These are phyloP conservation scores for Lineus longissimus DNA, from an alignment of 1,140 invertebrate genomes.

Conservation along the genomic window DNA sequence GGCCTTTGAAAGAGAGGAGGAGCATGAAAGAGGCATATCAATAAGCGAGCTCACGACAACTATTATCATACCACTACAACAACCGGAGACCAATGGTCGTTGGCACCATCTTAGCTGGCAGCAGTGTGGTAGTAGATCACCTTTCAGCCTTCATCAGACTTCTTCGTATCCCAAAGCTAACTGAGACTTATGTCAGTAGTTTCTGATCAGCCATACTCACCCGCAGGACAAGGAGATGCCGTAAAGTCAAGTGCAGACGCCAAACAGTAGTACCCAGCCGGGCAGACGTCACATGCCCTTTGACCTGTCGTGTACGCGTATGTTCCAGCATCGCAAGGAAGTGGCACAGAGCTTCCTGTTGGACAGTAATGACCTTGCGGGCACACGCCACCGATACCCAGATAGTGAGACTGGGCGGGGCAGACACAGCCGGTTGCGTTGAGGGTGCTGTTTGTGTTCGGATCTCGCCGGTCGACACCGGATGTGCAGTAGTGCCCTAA, in stretches of 20 bases:
- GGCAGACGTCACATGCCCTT: conserved; percentile 33
- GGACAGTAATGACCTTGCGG: conserved; percentile 46
- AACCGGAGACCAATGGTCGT: background rate
- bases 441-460: conserved; percentile 29
- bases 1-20: conserved; percentile 27
- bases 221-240: conserved; percentile 30
- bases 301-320: conserved; percentile 36
- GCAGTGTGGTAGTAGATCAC: too few relatives aligned
- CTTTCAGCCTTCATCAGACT: too few relatives aligned
- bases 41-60: too few relatives aligned
- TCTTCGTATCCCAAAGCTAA: too few relatives aligned
- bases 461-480: conserved; percentile 40
- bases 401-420: conserved; percentile 28
- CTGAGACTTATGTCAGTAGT: too few relatives aligned
- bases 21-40: conserved; percentile 4
- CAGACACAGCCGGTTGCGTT: conserved; percentile 31
- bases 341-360: conserved; percentile 25
- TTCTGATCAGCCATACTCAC: conserved; percentile 18
- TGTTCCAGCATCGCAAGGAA: conserved; percentile 35
- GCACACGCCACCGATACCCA: conserved; percentile 44
- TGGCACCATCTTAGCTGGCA: background rate
- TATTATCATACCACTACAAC: background rate
- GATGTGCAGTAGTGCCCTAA: conserved; percentile 44
- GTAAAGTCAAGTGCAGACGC: conserved; percentile 30
- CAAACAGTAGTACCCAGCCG: conserved; percentile 39